Percentiles rank a stretch among this genome's conserved stretches.
Conservation (phyloP, 2,888 invertebrate species). For the Cataglyphis cursor region DNA sequence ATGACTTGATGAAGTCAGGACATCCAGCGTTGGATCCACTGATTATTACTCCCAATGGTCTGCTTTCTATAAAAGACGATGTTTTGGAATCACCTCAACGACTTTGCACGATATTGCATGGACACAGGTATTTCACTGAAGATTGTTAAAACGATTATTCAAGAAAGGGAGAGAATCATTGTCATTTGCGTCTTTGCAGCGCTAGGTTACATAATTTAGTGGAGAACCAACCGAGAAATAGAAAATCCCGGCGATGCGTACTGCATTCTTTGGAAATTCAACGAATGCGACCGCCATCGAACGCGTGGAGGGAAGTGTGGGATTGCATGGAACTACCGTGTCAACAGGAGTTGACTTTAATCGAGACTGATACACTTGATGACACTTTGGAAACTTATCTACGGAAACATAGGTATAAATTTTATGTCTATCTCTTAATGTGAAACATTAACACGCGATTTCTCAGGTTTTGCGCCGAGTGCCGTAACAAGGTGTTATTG, state of each 20-base stretch:
- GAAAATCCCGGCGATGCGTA: constrained; percentile 95
- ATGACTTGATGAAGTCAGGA: constrained; percentile 94
- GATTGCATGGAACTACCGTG: constrained; percentile 94
- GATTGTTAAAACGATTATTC: constrained; percentile 60
- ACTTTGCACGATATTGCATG: constrained; percentile 94
- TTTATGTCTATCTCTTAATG: neutral
- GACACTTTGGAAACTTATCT: constrained; percentile 96
- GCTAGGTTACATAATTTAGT: constrained; percentile 92
- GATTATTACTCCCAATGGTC: constrained; percentile 92
- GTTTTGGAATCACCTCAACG: constrained; percentile 93
- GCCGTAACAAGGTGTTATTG: constrained; percentile 94
- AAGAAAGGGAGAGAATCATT: constrained; percentile 13
- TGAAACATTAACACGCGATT: neutral
- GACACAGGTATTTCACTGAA: constrained; percentile 91
- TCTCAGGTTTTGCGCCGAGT: constrained; percentile 94
- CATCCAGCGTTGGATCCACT: constrained; percentile 96
- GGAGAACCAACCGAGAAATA: constrained; percentile 93
- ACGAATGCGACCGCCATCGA: constrained; percentile 91
- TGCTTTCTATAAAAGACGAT: constrained; percentile 93
- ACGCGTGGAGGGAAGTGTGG: constrained; percentile 95
- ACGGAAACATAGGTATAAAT: constrained; percentile 92
- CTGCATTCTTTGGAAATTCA: constrained; percentile 97
- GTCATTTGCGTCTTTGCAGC: constrained; percentile 84
- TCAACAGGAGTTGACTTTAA: constrained; percentile 94
- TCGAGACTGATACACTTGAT: constrained; percentile 94